These are phyloP conservation scores for Crypturellus tataupa DNA, from an alignment of 2,797 vertebrate genomes.

Conservation along the genomic window DNA sequence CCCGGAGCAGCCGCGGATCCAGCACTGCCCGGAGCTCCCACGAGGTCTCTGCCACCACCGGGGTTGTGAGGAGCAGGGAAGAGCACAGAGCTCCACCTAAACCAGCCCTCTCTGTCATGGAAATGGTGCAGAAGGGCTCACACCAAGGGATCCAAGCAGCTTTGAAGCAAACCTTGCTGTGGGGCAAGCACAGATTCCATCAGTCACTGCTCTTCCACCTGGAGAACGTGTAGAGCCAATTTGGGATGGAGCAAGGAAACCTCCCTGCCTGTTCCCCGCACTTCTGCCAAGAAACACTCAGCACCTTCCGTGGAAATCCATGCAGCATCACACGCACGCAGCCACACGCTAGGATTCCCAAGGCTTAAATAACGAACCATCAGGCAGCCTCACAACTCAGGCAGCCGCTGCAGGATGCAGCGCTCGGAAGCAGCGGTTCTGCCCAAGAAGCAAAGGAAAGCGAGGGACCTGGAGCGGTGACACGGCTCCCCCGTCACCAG, in stretches of 20 bases:
- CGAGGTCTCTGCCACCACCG: too few species aligned
- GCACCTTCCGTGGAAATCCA: background rate
- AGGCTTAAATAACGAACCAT: fast-evolving
- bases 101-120: background rate
- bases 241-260: background rate
- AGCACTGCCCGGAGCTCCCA: too few species aligned
- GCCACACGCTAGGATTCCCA: fast-evolving
- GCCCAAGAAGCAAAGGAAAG: background rate
- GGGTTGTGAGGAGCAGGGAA: background rate
- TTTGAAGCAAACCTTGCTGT: background rate
- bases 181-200: background rate
- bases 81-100: background rate
- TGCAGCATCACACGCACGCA: background rate
- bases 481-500: background rate
- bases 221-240: background rate
- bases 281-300: background rate
- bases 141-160: background rate
- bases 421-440: background rate
- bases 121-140: background rate
- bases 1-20: too few species aligned
- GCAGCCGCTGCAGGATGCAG: fast-evolving
- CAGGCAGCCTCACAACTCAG: background rate
- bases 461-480: background rate
- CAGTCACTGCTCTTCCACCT: background rate
- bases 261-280: fast-evolving